A percentile compares a stretch with the other conserved stretches of the same genome.
Conservation (phyloP, 2,797 vertebrate genomes). For the Arnoldichthys spilopterus region DNA sequence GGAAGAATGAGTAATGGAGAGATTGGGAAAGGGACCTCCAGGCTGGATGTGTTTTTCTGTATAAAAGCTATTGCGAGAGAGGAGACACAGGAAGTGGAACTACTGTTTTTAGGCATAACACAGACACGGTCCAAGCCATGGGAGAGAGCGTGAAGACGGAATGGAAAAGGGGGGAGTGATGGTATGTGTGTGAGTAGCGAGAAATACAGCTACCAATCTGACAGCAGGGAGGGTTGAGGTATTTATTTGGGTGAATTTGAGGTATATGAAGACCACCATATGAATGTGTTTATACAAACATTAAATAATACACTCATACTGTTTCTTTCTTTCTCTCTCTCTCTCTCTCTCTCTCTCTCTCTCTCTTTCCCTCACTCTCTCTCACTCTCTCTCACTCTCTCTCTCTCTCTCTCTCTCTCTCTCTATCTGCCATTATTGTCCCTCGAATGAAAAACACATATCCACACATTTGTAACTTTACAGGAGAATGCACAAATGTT, state of each 20-base stretch:
- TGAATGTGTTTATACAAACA: neutral
- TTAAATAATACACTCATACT: neutral
- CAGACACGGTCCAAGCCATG: neutral
- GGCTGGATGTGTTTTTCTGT: slow-evolving; percentile 35
- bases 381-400: too few species aligned
- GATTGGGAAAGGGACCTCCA: slow-evolving; percentile 26
- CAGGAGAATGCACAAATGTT: too few species aligned
- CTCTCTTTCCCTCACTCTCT: too few species aligned
- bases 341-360: neutral
- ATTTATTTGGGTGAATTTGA: neutral
- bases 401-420: too few species aligned
- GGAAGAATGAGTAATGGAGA: slow-evolving; percentile 7
- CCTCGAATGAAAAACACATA: too few species aligned
- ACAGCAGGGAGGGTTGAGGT: slow-evolving; percentile 1
- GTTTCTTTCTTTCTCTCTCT: neutral
- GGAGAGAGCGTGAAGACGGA: neutral
- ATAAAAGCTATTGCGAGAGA: slow-evolving; percentile 24
- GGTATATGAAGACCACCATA: neutral
- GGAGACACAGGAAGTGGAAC: slow-evolving; percentile 25
- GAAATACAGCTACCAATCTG: neutral
- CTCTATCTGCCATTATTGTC: too few species aligned
- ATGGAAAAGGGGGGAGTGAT: neutral
- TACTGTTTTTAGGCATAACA: slow-evolving; percentile 28
- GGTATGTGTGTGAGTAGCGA: neutral
- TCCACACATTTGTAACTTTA: too few species aligned